Conservation (phyloP, 2,113 vertebrate species). For the Addax nasomaculatus region DNA sequence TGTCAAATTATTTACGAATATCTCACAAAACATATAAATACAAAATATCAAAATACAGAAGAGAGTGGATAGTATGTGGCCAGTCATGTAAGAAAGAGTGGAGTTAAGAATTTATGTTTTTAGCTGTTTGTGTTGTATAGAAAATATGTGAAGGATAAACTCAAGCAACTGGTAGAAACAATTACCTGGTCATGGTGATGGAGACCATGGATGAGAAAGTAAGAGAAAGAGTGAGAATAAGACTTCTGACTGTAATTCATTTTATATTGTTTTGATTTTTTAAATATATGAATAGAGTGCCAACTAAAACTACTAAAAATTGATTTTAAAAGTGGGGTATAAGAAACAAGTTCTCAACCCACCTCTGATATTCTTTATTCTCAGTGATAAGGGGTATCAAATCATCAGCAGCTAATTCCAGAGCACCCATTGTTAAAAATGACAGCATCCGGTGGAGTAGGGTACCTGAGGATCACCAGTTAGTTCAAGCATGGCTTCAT, state of each 20-base stretch:
- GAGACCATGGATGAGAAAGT: neutral
- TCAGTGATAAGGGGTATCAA: neutral
- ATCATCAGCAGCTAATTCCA: neutral
- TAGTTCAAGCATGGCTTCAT: neutral
- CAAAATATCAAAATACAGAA: neutral
- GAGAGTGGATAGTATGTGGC: neutral
- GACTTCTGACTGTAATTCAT: neutral
- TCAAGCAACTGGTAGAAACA: neutral
- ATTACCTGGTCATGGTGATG: neutral
- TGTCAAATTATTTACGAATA: neutral
- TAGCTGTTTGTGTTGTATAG: neutral
- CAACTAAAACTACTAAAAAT: neutral
- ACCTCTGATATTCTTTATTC: neutral
- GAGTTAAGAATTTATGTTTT: neutral
- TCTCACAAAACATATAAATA: neutral
- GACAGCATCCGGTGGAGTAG: neutral
- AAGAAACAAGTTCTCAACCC: neutral
- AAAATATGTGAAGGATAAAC: neutral
- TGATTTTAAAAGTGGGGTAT: neutral
- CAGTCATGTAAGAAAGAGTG: neutral
- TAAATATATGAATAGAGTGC: neutral
- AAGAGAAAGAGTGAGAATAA: neutral
- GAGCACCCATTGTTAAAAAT: neutral
- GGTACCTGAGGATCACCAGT: neutral
- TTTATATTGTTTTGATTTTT: conserved; percentile 1